Conservation (phyloP, 2,888 invertebrate genomes). For the Eupithecia pulchellata region DNA sequence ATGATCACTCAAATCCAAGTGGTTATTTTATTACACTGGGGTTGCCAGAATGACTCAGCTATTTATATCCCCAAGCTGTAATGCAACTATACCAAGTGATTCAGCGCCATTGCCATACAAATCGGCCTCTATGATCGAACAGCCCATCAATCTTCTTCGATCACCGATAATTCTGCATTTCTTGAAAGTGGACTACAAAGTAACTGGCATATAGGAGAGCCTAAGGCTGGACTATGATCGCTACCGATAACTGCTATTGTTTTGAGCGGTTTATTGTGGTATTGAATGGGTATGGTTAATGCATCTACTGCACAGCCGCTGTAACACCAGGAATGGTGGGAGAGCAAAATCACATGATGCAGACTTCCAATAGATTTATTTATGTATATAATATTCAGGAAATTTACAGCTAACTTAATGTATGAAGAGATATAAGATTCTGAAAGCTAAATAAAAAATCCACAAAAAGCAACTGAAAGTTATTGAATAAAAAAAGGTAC, state of each 20-base stretch:
- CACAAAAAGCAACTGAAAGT: too few species aligned
- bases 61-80: not conserved
- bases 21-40: not conserved
- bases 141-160: slow-evolving; percentile 67
- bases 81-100: slow-evolving; percentile 8
- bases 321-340: not conserved
- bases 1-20: not conserved
- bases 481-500: too few species aligned
- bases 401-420: too few species aligned
- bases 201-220: slow-evolving; percentile 55
- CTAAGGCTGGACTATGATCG: slow-evolving; percentile 42
- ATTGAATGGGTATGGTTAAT: slow-evolving; percentile 2
- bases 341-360: not conserved
- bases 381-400: too few species aligned
- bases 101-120: slow-evolving; percentile 10
- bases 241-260: slow-evolving; percentile 51
- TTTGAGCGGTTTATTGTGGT: slow-evolving; percentile 28
- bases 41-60: slow-evolving; percentile 1
- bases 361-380: not conserved
- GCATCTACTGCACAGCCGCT: too few species aligned
- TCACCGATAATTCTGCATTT: slow-evolving; percentile 62
- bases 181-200: slow-evolving; percentile 54
- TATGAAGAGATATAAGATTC: too few species aligned
- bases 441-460: too few species aligned
- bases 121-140: slow-evolving; percentile 48